A percentile compares a stretch with the other conserved stretches of the same genome.
phyloP scores from a whole-genome alignment of 2,888 invertebrate genomes.

The Salticus scenicus region DNA sequence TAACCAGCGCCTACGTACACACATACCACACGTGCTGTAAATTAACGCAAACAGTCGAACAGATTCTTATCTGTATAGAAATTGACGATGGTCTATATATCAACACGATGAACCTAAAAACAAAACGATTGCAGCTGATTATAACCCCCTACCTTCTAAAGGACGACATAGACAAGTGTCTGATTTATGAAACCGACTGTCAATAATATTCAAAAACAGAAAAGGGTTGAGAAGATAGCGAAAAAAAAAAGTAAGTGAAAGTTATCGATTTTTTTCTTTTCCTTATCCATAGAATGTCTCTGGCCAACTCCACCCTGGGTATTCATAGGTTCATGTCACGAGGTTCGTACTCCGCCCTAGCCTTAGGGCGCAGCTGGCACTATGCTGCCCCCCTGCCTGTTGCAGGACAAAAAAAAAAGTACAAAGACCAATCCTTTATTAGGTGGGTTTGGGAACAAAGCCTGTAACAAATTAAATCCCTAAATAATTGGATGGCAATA shows the following conservation, averaged over 20 bases:
- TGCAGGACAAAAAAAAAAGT: not conserved
- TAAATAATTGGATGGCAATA: not conserved
- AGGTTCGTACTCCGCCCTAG: constrained; percentile 55
- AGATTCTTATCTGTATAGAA: not conserved
- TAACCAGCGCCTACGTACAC: too few species aligned
- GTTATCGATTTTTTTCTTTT: not conserved
- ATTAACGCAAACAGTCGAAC: not conserved
- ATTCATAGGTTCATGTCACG: constrained; percentile 67
- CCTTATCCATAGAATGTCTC: constrained; percentile 36
- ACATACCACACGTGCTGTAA: too few species aligned
- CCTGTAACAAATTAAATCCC: not conserved
- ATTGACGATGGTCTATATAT: not conserved
- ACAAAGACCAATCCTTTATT: constrained; percentile 7
- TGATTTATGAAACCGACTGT: constrained; percentile 65
- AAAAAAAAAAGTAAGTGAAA: not conserved
- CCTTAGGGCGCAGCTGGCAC: constrained; percentile 33
- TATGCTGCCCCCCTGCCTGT: not conserved
- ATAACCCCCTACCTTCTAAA: constrained; percentile 26
- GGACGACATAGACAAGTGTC: constrained; percentile 54
- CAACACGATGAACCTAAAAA: not conserved
- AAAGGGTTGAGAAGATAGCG: constrained; percentile 15
- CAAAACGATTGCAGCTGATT: not conserved
- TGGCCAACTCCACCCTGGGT: constrained; percentile 64
- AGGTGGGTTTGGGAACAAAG: constrained; percentile 5
- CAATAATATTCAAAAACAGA: constrained; percentile 58